Conservation (phyloP, 2,888 invertebrate genomes). For the Noctuana brunneofusca region DNA sequence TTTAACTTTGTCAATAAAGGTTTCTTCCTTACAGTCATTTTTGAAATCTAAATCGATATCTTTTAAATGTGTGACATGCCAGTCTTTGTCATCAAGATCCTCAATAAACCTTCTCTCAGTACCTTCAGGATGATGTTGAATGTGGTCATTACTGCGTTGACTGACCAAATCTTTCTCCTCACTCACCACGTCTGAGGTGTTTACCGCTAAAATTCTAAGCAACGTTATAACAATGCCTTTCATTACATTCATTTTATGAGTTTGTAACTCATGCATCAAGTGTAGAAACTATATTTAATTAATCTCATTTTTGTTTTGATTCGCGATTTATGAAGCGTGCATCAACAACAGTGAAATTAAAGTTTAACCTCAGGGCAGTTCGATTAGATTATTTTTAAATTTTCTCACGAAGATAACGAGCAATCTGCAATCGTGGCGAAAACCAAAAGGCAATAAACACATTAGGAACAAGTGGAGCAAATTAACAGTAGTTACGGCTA, state of each 20-base stretch:
- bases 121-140: conserved; percentile 12
- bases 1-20: conserved; percentile 49
- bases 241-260: conserved; percentile 14
- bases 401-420: conserved; percentile 20
- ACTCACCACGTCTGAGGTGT: conserved; percentile 14
- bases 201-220: conserved; percentile 5
- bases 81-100: conserved; percentile 51
- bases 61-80: conserved; percentile 59
- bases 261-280: background rate
- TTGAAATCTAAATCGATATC: conserved; percentile 44
- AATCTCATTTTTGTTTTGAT: conserved; percentile 24
- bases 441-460: conserved; percentile 27
- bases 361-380: too few species aligned
- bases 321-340: conserved; percentile 15
- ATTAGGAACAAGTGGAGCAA: conserved; percentile 29
- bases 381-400: background rate
- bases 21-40: conserved; percentile 50
- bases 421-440: background rate
- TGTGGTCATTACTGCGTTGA: conserved; percentile 13
- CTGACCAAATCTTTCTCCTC: conserved; percentile 11
- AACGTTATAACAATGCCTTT: conserved; percentile 4
- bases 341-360: conserved; percentile 1
- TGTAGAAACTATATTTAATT: conserved; percentile 4
- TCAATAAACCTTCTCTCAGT: conserved; percentile 49
- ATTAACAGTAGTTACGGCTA: conserved; percentile 34